phyloP scores from a whole-genome alignment of 2,888 invertebrate genomes.

The Drosophila anomelani region DNA sequence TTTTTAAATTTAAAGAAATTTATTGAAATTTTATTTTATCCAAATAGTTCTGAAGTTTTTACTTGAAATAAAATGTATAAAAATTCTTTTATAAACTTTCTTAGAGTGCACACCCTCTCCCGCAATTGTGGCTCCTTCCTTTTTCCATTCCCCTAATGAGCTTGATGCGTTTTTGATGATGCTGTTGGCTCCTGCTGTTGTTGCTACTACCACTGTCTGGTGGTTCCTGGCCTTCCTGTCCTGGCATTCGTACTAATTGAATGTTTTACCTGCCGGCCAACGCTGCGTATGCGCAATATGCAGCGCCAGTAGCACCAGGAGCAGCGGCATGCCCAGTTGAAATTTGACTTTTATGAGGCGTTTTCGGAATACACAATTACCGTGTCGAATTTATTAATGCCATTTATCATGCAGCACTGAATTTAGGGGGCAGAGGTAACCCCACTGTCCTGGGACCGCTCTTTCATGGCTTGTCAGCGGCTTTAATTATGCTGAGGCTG shows the following conservation, averaged over 20 bases:
- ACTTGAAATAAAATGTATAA: neutral
- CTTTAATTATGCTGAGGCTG: conserved; percentile 65
- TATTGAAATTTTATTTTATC: neutral
- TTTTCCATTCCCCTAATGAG: conserved; percentile 60
- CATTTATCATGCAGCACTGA: conserved; percentile 67
- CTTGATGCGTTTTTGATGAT: conserved; percentile 80
- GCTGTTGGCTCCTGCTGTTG: conserved; percentile 53
- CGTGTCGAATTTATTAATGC: conserved; percentile 70
- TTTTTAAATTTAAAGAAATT: neutral
- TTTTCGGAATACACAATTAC: conserved; percentile 61
- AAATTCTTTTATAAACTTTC: neutral
- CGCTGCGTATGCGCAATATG: conserved; percentile 75
- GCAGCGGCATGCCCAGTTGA: conserved; percentile 29
- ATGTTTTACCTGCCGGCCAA: conserved; percentile 48
- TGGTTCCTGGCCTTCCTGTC: conserved; percentile 16
- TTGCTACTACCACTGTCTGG: neutral
- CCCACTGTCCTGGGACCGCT: conserved; percentile 31
- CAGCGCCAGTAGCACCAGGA: conserved; percentile 18
- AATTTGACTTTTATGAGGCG: conserved; percentile 38
- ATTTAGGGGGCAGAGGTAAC: conserved; percentile 2
- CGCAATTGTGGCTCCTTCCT: conserved; percentile 1
- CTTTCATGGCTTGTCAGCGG: conserved; percentile 50
- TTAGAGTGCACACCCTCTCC: conserved; percentile 4
- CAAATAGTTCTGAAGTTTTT: neutral
- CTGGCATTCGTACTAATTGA: conserved; percentile 62